Evolutionary conservation across 37 sponge, comb jelly and placozoan species (phyloP), one percentile per base, ranked within the genome.

Genomic region (Agelas oroides): DNA sequence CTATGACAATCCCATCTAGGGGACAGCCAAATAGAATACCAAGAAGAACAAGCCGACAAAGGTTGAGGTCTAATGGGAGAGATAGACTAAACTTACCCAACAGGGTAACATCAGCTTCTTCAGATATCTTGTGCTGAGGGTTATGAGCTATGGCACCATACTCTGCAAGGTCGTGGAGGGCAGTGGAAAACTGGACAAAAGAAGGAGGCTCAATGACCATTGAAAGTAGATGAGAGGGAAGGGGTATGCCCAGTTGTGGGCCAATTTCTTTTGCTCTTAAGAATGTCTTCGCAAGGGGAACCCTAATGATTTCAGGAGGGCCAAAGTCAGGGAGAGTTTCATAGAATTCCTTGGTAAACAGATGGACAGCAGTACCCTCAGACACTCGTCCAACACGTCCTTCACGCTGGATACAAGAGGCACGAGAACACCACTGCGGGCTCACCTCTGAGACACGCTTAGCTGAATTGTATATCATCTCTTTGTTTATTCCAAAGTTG

Each of bases 381-480:
- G 38, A 84, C 23, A 89, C 79, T 1, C 90, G 59, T 18, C 90
- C 90, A 24, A 73, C 84, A n/a, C 90, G 83, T 35, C 90, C 90
- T 17, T 53, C 79, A 23, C 90, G 56, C 66, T 89, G 90, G 18
- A 46, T 62, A 58, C 84, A 83, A 14, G 90, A 75, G 5, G 90
- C 84, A 15, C 71, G 64, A 23, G 90, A 89, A 35, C 90, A 83
- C 90, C 90, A 89, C 25, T 57, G 33, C 11, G 30, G 52, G 17
- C 39, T 62, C 36, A 89, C 70, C 20, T 25, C 19, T 20, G 84
- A 77, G 15, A 77, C 57, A 19, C 77, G 59, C 1, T 37, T 25
- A 20, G 63, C 71, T 27, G 59, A 11, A 30, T 83, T 37, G 65
- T 79, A 83, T 32, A 31, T 30, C 0, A 77, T 20, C 30, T 57